These are phyloP conservation scores for Melipona beecheii DNA, from an alignment of 2,888 invertebrate genomes.

Conservation along the genomic window DNA sequence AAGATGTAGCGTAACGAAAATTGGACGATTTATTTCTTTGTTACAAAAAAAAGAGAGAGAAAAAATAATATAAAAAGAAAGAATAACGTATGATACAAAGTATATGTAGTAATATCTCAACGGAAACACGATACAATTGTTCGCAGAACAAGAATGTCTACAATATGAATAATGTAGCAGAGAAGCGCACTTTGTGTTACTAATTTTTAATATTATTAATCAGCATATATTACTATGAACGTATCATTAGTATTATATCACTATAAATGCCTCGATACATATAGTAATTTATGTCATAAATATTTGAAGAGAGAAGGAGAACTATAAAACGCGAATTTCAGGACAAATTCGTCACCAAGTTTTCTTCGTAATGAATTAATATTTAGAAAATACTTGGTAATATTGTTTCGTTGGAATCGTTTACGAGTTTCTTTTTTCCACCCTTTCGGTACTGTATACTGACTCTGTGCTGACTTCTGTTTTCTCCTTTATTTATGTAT, in stretches of 20 bases:
- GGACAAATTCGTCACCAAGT: conserved; percentile 33
- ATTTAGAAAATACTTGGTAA: not conserved
- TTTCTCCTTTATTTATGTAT: not conserved
- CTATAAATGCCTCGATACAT: conserved; percentile 30
- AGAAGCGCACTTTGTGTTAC: conserved; percentile 33
- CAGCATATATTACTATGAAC: conserved; percentile 15
- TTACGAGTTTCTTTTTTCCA: not conserved
- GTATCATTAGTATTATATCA: not conserved
- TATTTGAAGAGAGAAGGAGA: not conserved
- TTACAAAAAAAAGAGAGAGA: conserved; percentile 30
- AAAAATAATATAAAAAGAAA: not conserved
- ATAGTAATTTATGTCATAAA: not conserved
- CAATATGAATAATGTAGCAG: conserved; percentile 32
- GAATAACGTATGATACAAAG: conserved; percentile 35
- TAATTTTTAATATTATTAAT: conserved; percentile 7
- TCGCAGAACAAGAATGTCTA: conserved; percentile 26
- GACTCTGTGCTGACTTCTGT: too few species aligned
- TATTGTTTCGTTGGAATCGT: not conserved
- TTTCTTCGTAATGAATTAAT: not conserved
- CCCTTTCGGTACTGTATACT: conserved; percentile 15
- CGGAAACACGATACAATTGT: conserved; percentile 50
- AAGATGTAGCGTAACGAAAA: conserved; percentile 35
- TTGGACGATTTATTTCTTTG: conserved; percentile 49
- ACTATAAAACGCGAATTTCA: conserved; percentile 37
- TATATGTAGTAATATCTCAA: conserved; percentile 35